A percentile compares a stretch with the other conserved stretches of the same genome.
These are phyloP conservation scores for Aphodius granarius DNA, from an alignment of 2,888 invertebrate species.

Conservation along the genomic window DNA sequence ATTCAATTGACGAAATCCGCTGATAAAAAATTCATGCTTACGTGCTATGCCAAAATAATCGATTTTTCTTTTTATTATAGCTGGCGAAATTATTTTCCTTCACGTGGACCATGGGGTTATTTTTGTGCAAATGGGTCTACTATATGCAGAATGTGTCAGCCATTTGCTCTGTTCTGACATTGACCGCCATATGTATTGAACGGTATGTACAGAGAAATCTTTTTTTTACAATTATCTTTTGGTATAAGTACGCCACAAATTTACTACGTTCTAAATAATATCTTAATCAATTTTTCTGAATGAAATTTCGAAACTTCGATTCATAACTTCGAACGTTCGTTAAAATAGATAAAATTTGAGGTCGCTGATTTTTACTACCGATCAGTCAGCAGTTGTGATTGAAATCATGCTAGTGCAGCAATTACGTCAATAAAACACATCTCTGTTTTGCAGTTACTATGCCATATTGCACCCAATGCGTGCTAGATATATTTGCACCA, in stretches of 20 bases:
- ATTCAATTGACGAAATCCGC: not conserved
- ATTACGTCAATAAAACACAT: not conserved
- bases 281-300: not conserved
- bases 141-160: slow-evolving; percentile 73
- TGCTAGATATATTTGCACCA: slow-evolving; percentile 69
- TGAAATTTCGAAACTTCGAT: not conserved
- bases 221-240: too few species aligned
- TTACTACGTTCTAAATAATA: too few species aligned
- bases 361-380: not conserved
- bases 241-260: too few species aligned
- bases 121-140: slow-evolving; percentile 69
- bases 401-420: not conserved
- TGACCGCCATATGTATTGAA: slow-evolving; percentile 73
- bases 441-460: slow-evolving; percentile 60
- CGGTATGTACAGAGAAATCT: too few species aligned
- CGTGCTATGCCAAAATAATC: not conserved
- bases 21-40: not conserved
- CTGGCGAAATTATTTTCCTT: slow-evolving; percentile 68
- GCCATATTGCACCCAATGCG: slow-evolving; percentile 72
- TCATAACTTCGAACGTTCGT: not conserved
- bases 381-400: not conserved
- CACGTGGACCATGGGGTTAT: slow-evolving; percentile 68
- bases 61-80: slow-evolving; percentile 50
- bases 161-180: slow-evolving; percentile 71
- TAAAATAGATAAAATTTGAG: not conserved